Evolutionary conservation across 1,140 invertebrate species (phyloP).

Genomic region (Lerema accius): DNA sequence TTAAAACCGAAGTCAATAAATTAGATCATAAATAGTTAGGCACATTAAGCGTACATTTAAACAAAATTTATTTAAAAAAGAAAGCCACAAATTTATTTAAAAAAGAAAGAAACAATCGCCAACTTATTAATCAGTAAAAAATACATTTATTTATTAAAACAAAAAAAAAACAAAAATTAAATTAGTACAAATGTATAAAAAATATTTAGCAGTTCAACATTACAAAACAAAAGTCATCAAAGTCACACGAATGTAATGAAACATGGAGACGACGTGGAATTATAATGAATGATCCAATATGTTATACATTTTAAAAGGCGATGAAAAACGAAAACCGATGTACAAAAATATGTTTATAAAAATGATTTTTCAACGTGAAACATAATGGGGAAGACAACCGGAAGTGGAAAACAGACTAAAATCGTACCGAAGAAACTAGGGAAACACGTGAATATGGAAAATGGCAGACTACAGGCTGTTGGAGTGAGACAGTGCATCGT

Average conservation of each 20-base stretch:
- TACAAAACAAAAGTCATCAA: not conserved
- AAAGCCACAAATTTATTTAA: too few species aligned
- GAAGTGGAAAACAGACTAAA: not conserved
- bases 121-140: not conserved
- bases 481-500: not conserved
- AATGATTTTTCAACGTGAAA: not conserved
- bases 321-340: not conserved
- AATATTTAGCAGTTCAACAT: slow-evolving; percentile 22
- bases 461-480: not conserved
- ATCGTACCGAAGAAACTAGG: not conserved
- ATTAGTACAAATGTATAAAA: not conserved
- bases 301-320: too few species aligned
- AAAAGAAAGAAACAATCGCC: not conserved
- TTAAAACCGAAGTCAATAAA: slow-evolving; percentile 35
- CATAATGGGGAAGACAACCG: slow-evolving; percentile 1
- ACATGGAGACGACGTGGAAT: not conserved
- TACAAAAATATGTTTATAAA: not conserved
- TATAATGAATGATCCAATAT: not conserved
- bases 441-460: not conserved
- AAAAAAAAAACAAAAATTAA: not conserved
- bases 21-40: slow-evolving; percentile 9
- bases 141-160: not conserved
- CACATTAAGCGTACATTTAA: not conserved
- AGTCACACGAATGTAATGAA: slow-evolving; percentile 2
- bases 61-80: slow-evolving; percentile 4